A percentile compares a stretch with the other conserved stretches of the same genome.
Evolutionary conservation across 2,888 invertebrate genomes (phyloP).

Genomic region (Autographa gamma): DNA sequence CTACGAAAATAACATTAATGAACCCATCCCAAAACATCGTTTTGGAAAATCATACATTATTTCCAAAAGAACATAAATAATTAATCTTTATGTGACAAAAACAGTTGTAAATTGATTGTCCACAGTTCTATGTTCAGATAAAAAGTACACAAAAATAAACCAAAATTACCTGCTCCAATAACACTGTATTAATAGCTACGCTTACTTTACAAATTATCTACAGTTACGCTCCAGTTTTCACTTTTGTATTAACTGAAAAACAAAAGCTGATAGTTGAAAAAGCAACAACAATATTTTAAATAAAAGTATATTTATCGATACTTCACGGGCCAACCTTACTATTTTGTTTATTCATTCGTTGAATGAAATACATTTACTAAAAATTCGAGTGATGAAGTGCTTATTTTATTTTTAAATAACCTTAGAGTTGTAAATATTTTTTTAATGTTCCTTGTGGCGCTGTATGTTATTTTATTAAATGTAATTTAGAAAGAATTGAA

Average conservation of each 20-base stretch:
- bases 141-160: not conserved
- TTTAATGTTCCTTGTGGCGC: not conserved
- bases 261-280: not conserved
- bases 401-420: not conserved
- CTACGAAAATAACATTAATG: no score
- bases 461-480: no score
- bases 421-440: not conserved
- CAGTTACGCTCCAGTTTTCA: slow-evolving; percentile 7
- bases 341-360: slow-evolving; percentile 21
- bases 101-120: not conserved
- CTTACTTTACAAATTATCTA: slow-evolving; percentile 17
- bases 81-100: not conserved
- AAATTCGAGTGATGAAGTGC: not conserved
- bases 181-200: slow-evolving; percentile 3
- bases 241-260: not conserved
- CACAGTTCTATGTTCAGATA: not conserved
- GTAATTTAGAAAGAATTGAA: no score
- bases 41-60: no score
- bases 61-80: not conserved
- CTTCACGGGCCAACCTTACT: slow-evolving; percentile 7
- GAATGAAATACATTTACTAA: slow-evolving; percentile 13
- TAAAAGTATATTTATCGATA: slow-evolving; percentile 13
- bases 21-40: no score
- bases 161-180: not conserved
- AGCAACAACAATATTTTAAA: not conserved